phyloP scores from a whole-genome alignment of 2,113 vertebrate genomes.

The Litocranius walleri region DNA sequence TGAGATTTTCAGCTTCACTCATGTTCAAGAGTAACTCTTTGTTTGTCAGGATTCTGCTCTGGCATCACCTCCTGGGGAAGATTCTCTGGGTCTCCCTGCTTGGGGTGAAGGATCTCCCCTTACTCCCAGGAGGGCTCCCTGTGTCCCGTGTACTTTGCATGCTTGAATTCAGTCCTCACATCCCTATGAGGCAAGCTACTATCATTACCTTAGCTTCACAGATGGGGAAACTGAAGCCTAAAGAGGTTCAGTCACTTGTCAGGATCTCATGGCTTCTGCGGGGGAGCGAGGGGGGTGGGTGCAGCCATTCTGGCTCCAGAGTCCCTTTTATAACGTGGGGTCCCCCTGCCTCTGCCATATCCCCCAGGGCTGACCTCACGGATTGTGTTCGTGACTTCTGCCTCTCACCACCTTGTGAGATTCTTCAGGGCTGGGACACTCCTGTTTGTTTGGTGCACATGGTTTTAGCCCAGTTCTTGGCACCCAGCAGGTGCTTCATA shows the following conservation, averaged over 20 bases:
- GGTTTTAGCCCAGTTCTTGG: not conserved
- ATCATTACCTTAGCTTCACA: not conserved
- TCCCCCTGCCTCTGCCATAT: rapidly evolving
- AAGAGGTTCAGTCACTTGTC: not conserved
- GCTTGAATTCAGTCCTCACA: too few relatives aligned
- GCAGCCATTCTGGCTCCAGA: not conserved
- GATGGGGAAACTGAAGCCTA: not conserved
- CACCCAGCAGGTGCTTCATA: not conserved
- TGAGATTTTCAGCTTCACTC: not conserved
- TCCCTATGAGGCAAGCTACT: rapidly evolving
- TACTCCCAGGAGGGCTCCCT: not conserved
- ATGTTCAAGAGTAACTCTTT: not conserved
- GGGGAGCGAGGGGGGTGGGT: too few relatives aligned
- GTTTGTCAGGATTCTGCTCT: not conserved
- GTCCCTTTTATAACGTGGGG: rapidly evolving
- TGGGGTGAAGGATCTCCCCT: not conserved
- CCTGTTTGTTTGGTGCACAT: not conserved
- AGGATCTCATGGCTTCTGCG: rapidly evolving
- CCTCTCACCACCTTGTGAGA: not conserved
- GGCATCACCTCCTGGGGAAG: not conserved
- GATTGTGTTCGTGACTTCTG: rapidly evolving
- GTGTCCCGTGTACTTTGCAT: not conserved
- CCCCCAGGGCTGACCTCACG: rapidly evolving
- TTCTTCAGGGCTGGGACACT: rapidly evolving
- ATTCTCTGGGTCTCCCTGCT: not conserved